Evolutionary conservation across 2,797 vertebrate species (phyloP), one percentile per base, ranked within the genome.

Genomic region (Eutrigla gurnardus): DNA sequence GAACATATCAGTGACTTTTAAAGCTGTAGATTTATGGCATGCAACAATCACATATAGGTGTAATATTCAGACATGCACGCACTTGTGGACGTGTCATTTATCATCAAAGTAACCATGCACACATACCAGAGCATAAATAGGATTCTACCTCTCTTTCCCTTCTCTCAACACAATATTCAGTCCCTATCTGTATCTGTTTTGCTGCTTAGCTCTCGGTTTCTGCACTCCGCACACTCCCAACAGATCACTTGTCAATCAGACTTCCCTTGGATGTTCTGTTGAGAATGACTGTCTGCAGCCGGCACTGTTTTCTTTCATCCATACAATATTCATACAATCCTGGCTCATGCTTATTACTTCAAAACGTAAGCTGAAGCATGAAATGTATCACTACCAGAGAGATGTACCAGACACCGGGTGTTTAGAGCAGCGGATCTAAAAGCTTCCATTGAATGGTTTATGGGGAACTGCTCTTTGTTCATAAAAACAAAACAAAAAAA

Each of bases 241-340:
- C 14, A 47, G 18, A 46, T 54, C 40, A 17, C 12, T 13, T 45
- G 60, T 54, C 9, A 49, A 10, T 73, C 35, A 62, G 39, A 39
- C 50, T n/a, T 62, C 40, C 25, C 7, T 6, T 43, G 13, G 47
- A 54, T 14, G 13, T 52, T 42, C n/a, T 35, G 55, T 47, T 70
- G 17, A 62, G 42, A 35, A 32, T 46, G 70, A 57, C 36, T 61
- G 53, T 58, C 62, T 68, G 58, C 69, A 76, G 68, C 46, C 55
- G 61, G 52, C 7, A 12, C 59, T 73, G 77, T 55, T 67, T 67
- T 43, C 45, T 69, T 47, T 80, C 40, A 66, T 46, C 40, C 25
- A 25, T 25, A 25, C 25, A 25, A 25, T 25, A 25, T 25, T 25
- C 25, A 25, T 25, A 50, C 18, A 8, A 2, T 54, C 9, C 32